phyloP scores from a whole-genome alignment of 2,888 invertebrate species.

The Agrochola circellaris region DNA sequence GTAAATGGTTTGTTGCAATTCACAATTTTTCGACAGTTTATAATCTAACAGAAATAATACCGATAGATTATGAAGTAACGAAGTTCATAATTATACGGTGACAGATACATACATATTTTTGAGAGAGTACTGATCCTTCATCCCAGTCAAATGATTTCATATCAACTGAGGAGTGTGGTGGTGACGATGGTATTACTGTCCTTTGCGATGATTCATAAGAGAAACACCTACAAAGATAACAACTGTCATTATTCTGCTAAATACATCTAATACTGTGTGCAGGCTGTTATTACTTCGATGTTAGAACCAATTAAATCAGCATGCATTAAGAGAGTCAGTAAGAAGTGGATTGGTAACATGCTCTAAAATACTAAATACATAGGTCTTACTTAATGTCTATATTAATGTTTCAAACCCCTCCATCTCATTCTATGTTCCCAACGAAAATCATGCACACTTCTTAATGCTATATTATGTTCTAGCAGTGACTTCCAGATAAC shows the following conservation, averaged over 20 bases:
- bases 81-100: too few relatives aligned
- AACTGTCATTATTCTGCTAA: constrained; percentile 34
- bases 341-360: constrained; percentile 47
- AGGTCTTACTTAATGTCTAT: constrained; percentile 27
- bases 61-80: too few relatives aligned
- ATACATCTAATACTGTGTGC: constrained; percentile 9
- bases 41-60: too few relatives aligned
- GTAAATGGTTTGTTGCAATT: too few relatives aligned
- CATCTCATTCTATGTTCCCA: constrained; percentile 36
- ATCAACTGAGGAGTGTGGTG: constrained; percentile 85
- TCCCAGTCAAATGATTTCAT: constrained; percentile 89
- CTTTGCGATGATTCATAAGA: constrained; percentile 93
- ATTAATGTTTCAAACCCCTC: constrained; percentile 18
- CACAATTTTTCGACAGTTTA: too few relatives aligned
- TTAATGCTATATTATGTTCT: constrained; percentile 37
- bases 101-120: constrained; percentile 83
- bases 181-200: constrained; percentile 87
- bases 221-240: constrained; percentile 91
- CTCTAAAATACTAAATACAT: constrained; percentile 43
- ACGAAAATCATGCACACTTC: constrained; percentile 53
- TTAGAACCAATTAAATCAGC: constrained; percentile 42
- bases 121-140: constrained; percentile 81
- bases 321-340: constrained; percentile 55
- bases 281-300: constrained; percentile 46
- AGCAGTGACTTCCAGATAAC: constrained; percentile 45